phyloP scores from a whole-genome alignment of 92 coral and sea anemone genomes.

The Metridium senile region DNA sequence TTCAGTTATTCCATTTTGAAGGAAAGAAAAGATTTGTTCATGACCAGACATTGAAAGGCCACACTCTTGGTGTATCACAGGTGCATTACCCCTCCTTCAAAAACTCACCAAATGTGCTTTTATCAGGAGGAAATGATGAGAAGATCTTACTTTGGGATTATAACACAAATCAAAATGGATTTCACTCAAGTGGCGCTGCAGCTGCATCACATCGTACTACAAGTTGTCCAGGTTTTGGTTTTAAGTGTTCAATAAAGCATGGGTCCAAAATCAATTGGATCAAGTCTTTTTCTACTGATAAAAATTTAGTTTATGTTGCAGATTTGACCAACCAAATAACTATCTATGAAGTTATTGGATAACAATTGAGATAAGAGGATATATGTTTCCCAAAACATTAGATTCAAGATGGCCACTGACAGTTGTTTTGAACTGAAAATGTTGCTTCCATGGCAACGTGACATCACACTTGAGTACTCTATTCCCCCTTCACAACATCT shows the following conservation, averaged over 20 bases:
- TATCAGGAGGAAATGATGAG: conserved; percentile 93
- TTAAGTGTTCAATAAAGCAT: conserved; percentile 25
- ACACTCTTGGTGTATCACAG: conserved; percentile 78
- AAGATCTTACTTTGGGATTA: conserved; percentile 75
- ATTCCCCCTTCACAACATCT: no score
- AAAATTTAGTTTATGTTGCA: conserved; percentile 67
- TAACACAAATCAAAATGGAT: conserved; percentile 21
- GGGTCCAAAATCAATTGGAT: conserved; percentile 88
- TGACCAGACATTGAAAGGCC: conserved; percentile 52
- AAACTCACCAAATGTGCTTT: conserved; percentile 42
- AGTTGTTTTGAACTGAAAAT: no score
- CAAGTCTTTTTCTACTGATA: conserved; percentile 46
- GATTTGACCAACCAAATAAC: conserved; percentile 77
- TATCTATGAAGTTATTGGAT: conserved; percentile 59
- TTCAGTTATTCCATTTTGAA: conserved; percentile 82
- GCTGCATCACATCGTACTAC: conserved; percentile 2
- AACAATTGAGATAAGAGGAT: conserved; percentile 1
- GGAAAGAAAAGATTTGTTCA: conserved; percentile 79
- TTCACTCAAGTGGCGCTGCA: conserved; percentile 8
- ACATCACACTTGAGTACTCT: no score
- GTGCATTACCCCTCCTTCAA: conserved; percentile 73
- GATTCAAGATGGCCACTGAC: not conserved
- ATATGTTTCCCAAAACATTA: not conserved
- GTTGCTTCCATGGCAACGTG: no score
- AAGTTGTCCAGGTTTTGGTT: not conserved